These are phyloP conservation scores for Endomychus coccineus DNA, from an alignment of 2,888 invertebrate genomes.

Conservation along the genomic window DNA sequence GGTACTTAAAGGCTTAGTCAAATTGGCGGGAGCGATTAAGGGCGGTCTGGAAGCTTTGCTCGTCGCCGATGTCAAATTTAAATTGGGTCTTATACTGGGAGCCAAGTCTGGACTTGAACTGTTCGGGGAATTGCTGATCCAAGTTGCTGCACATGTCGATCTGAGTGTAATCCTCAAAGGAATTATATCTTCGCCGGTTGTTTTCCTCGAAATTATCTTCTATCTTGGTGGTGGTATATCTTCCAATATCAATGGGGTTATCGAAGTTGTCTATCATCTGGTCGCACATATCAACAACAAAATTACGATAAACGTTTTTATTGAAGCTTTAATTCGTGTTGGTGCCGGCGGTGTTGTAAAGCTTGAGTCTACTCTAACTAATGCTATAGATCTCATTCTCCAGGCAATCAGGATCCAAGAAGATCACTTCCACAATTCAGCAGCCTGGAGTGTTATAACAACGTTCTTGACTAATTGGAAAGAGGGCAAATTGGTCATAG, in stretches of 20 bases:
- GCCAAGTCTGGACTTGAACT: conserved; percentile 18
- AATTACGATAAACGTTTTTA: neutral
- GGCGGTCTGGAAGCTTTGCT: conserved; percentile 21
- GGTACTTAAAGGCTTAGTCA: conserved; percentile 18
- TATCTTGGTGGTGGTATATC: neutral
- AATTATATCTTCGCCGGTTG: neutral
- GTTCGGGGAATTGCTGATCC: conserved; percentile 18
- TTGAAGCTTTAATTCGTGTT: neutral
- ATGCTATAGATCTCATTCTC: too few relatives aligned
- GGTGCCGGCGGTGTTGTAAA: neutral
- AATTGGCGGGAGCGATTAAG: conserved; percentile 12
- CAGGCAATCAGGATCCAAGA: too few relatives aligned
- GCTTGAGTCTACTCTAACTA: neutral
- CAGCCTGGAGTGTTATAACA: neutral
- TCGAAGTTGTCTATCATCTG: neutral
- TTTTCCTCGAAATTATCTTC: neutral
- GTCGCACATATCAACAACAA: neutral
- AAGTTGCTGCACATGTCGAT: conserved; percentile 16
- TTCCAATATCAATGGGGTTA: neutral
- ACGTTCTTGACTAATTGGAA: too few relatives aligned
- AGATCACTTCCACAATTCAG: neutral
- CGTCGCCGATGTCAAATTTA: conserved; percentile 16
- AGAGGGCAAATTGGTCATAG: too few relatives aligned
- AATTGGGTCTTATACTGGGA: conserved; percentile 17
- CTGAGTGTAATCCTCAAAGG: conserved; percentile 12